Base-by-base conservation (phyloP, 1,140 invertebrate species). In the Drosophila novamexicana region DNA sequence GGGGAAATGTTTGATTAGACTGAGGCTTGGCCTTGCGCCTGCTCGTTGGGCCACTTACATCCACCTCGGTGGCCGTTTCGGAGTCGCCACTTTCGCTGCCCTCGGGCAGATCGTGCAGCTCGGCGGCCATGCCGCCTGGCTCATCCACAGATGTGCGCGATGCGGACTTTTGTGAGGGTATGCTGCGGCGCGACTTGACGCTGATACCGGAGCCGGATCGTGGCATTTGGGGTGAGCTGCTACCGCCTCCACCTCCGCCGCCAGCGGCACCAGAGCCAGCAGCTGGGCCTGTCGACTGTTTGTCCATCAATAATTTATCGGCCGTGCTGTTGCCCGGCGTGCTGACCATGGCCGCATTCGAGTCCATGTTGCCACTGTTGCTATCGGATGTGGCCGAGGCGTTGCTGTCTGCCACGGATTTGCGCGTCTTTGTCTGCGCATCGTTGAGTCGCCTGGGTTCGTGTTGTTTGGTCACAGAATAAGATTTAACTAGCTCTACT, bases 51-150 rank as follows among this genome's bases (percentile, higher is more conserved):
- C 7, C 14, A 91, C 91, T 92, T 54, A 96, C 94, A 77, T 96
- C 96, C 1, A 96, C 96, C 91, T 96, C 96, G 12, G 95, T 96
- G 7, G 95, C 95, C 2, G 95, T 95, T 79, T 95, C 95, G 1
- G 94, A 94, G 70, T 96, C 95, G 1, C 95, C 95, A 74, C 94
- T 95, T 68, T 95, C 95, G 10, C 94, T 92, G 67, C 94, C 94
- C 37, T 95, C 94, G 6, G 93, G 92, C 6, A 95, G 93, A 73
- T 95, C 94, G 47, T 94, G 94, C 7, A 94, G 67, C 77, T 92
- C 92, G 6, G 92, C 91, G 6, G 91, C 78, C 79, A 92, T 85
- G 16, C 92, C 90, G 14, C 93, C 94, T 12, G 92, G 93, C 39
- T 95, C 95, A 16, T 94, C 94, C 82, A 91, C 96, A 94, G 92